These are phyloP conservation scores for Lonchura striata DNA, from an alignment of 2,113 vertebrate genomes.

Conservation along the genomic window DNA sequence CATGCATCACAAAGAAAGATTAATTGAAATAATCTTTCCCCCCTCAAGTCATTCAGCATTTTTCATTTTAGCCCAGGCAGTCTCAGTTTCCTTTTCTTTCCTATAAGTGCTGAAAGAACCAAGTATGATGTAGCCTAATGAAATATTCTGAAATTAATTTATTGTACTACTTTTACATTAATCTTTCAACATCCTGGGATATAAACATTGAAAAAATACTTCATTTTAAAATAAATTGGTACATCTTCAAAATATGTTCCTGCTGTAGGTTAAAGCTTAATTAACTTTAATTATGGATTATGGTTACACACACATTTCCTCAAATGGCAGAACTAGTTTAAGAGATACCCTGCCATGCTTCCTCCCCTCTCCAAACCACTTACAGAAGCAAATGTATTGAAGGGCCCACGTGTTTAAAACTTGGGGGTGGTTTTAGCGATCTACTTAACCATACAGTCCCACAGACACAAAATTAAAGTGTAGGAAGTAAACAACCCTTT, in stretches of 20 bases:
- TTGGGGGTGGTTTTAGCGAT: not conserved
- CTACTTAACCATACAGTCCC: not conserved
- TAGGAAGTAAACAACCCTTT: not conserved
- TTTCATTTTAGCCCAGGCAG: not conserved
- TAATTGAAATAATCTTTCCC: not conserved
- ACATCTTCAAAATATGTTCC: not conserved
- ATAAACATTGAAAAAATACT: not conserved
- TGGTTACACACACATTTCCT: not conserved
- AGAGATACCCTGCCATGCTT: not conserved
- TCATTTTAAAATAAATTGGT: not conserved
- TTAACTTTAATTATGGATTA: not conserved
- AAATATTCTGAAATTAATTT: not conserved
- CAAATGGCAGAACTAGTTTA: not conserved
- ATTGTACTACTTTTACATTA: not conserved
- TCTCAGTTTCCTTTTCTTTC: not conserved
- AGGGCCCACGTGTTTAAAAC: not conserved
- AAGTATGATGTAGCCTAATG: not conserved
- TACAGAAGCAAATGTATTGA: not conserved
- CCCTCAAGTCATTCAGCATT: not conserved
- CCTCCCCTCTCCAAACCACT: not conserved
- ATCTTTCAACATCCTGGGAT: not conserved
- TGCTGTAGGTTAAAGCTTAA: not conserved
- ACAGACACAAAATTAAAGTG: not conserved
- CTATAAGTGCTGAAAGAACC: not conserved
- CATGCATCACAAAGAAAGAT: not conserved